Conservation (phyloP, 1,140 invertebrate species). For the Musca domestica region DNA sequence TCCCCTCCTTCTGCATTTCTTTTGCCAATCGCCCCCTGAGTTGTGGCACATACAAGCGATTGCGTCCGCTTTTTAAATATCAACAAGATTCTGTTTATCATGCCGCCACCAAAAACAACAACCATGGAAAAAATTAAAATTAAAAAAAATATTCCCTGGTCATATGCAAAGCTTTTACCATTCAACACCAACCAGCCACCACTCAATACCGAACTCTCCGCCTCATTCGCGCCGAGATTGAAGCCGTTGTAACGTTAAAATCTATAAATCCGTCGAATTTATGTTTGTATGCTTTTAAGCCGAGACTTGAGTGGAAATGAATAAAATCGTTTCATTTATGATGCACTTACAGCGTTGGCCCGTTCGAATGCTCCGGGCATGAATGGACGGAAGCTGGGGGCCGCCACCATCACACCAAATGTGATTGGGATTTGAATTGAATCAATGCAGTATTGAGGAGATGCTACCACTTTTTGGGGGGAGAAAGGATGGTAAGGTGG, state of each 20-base stretch:
- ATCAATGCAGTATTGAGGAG: too few species aligned
- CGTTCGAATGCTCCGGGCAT: too few species aligned
- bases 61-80: constrained; percentile 7
- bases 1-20: not conserved
- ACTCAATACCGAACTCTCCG: too few species aligned
- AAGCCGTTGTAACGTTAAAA: constrained; percentile 5
- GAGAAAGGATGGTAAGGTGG: too few species aligned
- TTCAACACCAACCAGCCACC: not conserved
- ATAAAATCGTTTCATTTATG: constrained; percentile 14
- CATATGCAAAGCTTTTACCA: constrained; percentile 1
- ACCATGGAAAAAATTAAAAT: not conserved
- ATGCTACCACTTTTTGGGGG: too few species aligned
- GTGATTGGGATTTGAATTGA: too few species aligned
- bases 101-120: not conserved
- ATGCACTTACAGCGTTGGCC: not conserved
- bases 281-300: constrained; percentile 17
- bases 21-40: not conserved
- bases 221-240: not conserved
- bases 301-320: not conserved
- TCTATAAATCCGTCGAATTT: constrained; percentile 18
- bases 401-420: too few species aligned
- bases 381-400: too few species aligned
- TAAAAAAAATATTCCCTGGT: not conserved
- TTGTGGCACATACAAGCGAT: too few species aligned
- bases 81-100: constrained; percentile 20